Evolutionary conservation across 2,888 invertebrate species (phyloP), one percentile per base, ranked within the genome.

Genomic region (Lasioglossum pauxillum): DNA sequence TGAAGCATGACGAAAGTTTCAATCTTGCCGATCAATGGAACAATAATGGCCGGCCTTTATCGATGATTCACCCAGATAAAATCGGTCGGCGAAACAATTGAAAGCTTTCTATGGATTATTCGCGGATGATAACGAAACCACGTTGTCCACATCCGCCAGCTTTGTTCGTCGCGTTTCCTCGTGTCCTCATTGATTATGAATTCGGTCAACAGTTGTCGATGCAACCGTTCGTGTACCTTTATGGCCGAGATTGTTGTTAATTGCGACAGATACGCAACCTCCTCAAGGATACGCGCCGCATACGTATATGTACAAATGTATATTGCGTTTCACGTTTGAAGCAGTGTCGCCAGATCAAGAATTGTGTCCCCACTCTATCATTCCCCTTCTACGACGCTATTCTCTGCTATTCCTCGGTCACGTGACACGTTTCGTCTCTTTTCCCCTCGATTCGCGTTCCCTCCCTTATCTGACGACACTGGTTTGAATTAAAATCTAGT

Each of bases 1-100:
- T 12, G 7, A 8, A 23, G 14, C 16, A 16, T 27, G 41, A 31
- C 53, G 44, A 67, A 46, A 64, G 12, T n/a, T 12, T 38, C 35
- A 57, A 78, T 78, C 5, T 16, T 31, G 5, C 2, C 35, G 23
- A 78, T 64, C n/a, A 1, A n/a, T 10, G 41, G 72, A 35, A 75
- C 16, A 27, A 75, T 35, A 64, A 74, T 27, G 44, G 78, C 49
- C 14, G 31, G 46, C 14, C 27, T n/a, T 41, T 73, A 76, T 79
- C 79, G 67, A 67, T 79, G 72, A 27, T 38, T 79, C 80, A 73
- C 10, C 10, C 38, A 53, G 79, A 85, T 84, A 79, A 79, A 19
- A 53, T 38, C 41, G 19, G 3, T 19, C 46, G 4, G 5, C 19
- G 4, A 1, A 74, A 71, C 31, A 84, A 60, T 83, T 69, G 27